Conservation (phyloP, 23 tunicate genomes). For the Trididemnum nubilum region DNA sequence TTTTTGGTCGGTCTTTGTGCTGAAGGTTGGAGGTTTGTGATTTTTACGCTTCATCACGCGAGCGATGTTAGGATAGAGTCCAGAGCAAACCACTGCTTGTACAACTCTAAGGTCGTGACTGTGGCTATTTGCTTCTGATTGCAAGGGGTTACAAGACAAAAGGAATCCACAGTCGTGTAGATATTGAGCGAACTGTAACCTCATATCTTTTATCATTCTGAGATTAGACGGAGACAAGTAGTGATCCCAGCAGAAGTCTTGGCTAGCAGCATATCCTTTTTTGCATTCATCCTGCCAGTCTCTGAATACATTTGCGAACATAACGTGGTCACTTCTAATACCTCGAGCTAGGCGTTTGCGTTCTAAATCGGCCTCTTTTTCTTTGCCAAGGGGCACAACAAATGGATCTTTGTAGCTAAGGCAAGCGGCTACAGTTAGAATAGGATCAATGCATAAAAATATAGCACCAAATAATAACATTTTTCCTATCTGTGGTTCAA, state of each 20-base stretch:
- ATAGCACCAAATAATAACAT: slow-evolving; percentile 75
- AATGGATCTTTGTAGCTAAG: slow-evolving; percentile 88
- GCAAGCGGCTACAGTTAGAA: slow-evolving; percentile 79
- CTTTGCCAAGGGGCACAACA: slow-evolving; percentile 73
- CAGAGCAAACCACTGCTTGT: slow-evolving; percentile 71
- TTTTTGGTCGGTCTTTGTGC: slow-evolving; percentile 49
- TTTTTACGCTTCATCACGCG: slow-evolving; percentile 32
- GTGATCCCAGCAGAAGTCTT: slow-evolving; percentile 64
- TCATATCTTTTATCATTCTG: slow-evolving; percentile 72
- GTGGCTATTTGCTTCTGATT: slow-evolving; percentile 28
- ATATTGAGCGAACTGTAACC: slow-evolving; percentile 61
- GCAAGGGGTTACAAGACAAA: slow-evolving; percentile 13
- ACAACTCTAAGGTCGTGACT: slow-evolving; percentile 51
- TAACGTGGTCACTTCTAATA: slow-evolving; percentile 76
- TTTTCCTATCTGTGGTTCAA: slow-evolving; percentile 86
- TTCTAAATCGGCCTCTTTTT: slow-evolving; percentile 50
- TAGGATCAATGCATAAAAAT: slow-evolving; percentile 73
- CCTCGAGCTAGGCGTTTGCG: slow-evolving; percentile 45
- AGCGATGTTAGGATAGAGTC: slow-evolving; percentile 78
- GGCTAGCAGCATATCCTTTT: slow-evolving; percentile 13
- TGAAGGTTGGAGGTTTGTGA: slow-evolving; percentile 41
- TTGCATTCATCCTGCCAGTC: slow-evolving; percentile 43
- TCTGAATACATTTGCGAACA: slow-evolving; percentile 58
- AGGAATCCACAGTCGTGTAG: slow-evolving; percentile 51
- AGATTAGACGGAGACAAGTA: slow-evolving; percentile 53